These are phyloP conservation scores for Eupleurogrammus muticus DNA, from an alignment of 2,797 vertebrate species.

Conservation along the genomic window DNA sequence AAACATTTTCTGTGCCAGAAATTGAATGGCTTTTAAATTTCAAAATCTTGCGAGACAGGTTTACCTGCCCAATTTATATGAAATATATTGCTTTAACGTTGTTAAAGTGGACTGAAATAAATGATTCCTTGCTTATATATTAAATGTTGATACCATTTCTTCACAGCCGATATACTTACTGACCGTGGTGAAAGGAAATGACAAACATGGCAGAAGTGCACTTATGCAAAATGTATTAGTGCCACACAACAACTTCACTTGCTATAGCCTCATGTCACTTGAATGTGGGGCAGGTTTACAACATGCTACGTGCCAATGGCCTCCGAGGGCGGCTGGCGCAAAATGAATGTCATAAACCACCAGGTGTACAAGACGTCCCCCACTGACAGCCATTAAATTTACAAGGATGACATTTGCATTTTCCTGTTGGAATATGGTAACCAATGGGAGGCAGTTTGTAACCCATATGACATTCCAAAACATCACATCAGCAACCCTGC, in stretches of 20 bases:
- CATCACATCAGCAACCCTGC: not conserved
- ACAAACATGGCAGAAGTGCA: not conserved
- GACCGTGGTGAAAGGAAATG: not conserved
- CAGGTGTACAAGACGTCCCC: slow-evolving; percentile 29
- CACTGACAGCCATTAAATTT: slow-evolving; percentile 40
- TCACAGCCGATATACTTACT: not conserved
- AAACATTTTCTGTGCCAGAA: too few species aligned
- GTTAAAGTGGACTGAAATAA: too few species aligned
- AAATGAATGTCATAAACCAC: slow-evolving; percentile 57
- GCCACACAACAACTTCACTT: not conserved
- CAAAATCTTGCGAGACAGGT: too few species aligned
- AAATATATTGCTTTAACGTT: too few species aligned
- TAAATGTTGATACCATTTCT: too few species aligned
- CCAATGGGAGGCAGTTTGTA: slow-evolving; percentile 9
- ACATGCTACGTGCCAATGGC: slow-evolving; percentile 24
- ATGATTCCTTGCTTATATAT: too few species aligned
- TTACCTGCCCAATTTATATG: too few species aligned
- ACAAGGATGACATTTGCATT: slow-evolving; percentile 46
- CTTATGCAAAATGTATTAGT: not conserved
- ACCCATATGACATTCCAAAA: not conserved
- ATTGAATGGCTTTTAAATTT: too few species aligned
- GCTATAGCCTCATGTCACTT: slow-evolving; percentile 16
- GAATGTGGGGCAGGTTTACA: slow-evolving; percentile 28
- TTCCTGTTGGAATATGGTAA: slow-evolving; percentile 35
- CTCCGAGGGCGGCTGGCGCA: slow-evolving; percentile 12